Evolutionary conservation across 2,888 invertebrate species (phyloP).

Genomic region (Listrodromus nycthemerus): DNA sequence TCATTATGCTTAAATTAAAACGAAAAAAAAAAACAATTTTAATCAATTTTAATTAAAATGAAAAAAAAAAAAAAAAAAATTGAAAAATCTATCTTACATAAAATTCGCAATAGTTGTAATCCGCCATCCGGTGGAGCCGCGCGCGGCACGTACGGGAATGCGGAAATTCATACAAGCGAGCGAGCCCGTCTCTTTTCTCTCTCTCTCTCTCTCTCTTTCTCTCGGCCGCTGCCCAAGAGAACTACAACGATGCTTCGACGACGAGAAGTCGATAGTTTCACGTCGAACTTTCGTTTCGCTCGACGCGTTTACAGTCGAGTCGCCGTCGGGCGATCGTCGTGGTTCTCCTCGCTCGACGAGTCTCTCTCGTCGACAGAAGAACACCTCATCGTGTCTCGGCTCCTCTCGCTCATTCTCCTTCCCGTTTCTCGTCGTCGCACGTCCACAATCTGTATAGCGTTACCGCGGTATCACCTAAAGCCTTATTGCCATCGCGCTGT

Average conservation of each 20-base stretch:
- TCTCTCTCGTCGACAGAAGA: constrained; percentile 1
- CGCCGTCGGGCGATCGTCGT: constrained; percentile 42
- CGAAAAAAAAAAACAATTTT: no score
- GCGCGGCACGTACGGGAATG: constrained; percentile 57
- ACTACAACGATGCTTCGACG: constrained; percentile 38
- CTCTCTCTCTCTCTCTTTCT: neutral
- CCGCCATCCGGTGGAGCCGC: constrained; percentile 12
- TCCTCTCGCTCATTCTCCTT: neutral
- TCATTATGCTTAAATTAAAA: no score
- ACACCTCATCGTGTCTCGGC: constrained; percentile 17
- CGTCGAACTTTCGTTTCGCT: constrained; percentile 62
- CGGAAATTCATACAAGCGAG: constrained; percentile 48
- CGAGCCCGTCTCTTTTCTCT: constrained; percentile 5
- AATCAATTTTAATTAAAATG: no score
- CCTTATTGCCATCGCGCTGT: neutral
- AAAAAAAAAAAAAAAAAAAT: no score
- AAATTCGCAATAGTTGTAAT: neutral
- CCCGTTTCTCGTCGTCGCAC: neutral
- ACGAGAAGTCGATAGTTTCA: constrained; percentile 57
- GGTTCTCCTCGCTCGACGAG: constrained; percentile 60
- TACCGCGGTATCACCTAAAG: neutral
- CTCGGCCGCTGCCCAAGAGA: constrained; percentile 33
- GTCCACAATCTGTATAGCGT: constrained; percentile 1
- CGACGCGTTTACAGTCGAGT: constrained; percentile 53
- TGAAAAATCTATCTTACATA: neutral